phyloP scores from a whole-genome alignment of 1,140 invertebrate species.

The Aphidius ervi region DNA sequence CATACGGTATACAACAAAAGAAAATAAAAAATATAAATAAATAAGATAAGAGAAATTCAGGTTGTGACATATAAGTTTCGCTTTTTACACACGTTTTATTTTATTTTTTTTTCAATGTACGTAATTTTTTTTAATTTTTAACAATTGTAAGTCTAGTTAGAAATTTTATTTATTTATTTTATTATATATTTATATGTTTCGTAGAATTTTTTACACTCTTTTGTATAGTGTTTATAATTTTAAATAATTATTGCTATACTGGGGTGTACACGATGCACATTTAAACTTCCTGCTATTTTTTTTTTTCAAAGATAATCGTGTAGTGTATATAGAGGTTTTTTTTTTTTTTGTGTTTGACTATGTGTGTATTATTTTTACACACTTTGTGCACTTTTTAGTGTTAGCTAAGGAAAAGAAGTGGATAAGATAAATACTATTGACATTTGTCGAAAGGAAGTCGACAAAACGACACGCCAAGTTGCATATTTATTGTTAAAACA shows the following conservation, averaged over 20 bases:
- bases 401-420: too few species aligned
- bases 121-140: background rate
- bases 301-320: background rate
- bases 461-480: too few species aligned
- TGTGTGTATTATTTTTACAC: too few species aligned
- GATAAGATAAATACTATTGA: too few species aligned
- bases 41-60: slow-evolving; percentile 3
- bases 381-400: too few species aligned
- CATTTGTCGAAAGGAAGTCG: too few species aligned
- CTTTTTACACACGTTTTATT: slow-evolving; percentile 13
- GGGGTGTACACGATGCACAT: too few species aligned
- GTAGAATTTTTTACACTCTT: slow-evolving; percentile 13
- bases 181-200: slow-evolving; percentile 1
- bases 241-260: slow-evolving; percentile 6
- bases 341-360: too few species aligned
- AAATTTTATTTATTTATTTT: background rate
- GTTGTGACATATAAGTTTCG: slow-evolving; percentile 9
- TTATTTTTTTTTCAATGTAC: background rate
- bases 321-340: too few species aligned
- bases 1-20: background rate
- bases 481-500: too few species aligned
- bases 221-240: slow-evolving; percentile 4
- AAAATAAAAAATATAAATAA: background rate
- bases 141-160: background rate
- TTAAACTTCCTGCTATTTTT: too few species aligned